Evolutionary conservation across 2,113 vertebrate genomes (phyloP).

Genomic region (Lethenteron reissneri): DNA sequence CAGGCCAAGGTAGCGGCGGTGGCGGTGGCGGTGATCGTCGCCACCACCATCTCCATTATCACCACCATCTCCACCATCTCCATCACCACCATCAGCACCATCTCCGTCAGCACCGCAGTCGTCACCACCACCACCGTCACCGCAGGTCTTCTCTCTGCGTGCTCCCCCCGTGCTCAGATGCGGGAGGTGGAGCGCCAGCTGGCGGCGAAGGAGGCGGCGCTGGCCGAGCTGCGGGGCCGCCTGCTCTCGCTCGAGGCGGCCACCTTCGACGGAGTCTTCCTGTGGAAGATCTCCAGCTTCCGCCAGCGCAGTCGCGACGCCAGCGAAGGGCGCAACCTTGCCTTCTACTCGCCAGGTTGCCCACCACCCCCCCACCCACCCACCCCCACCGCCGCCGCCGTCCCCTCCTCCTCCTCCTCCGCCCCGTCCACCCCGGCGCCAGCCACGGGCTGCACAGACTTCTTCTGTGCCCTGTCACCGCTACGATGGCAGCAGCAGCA

Average conservation of each 20-base stretch:
- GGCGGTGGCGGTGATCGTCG: background rate
- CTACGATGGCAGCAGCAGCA: too few species aligned
- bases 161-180: constrained; percentile 25
- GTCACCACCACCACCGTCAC: too few species aligned
- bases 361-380: too few species aligned
- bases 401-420: too few species aligned
- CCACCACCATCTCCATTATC: background rate
- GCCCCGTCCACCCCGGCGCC: too few species aligned
- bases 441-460: too few species aligned
- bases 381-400: too few species aligned
- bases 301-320: constrained; percentile 56
- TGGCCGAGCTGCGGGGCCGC: constrained; percentile 34
- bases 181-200: constrained; percentile 54
- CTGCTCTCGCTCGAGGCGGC: constrained; percentile 40
- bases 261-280: constrained; percentile 53
- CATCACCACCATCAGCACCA: too few species aligned
- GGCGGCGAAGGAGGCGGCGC: constrained; percentile 44
- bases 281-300: constrained; percentile 69
- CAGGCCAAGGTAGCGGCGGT: constrained; percentile 36
- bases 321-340: constrained; percentile 35
- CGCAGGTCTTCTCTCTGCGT: background rate
- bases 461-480: too few species aligned
- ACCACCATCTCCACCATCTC: background rate
- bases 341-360: constrained; percentile 78
- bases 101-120: background rate